These are phyloP conservation scores for Eurystomus gularis DNA, from an alignment of 2,113 vertebrate species.

Conservation along the genomic window DNA sequence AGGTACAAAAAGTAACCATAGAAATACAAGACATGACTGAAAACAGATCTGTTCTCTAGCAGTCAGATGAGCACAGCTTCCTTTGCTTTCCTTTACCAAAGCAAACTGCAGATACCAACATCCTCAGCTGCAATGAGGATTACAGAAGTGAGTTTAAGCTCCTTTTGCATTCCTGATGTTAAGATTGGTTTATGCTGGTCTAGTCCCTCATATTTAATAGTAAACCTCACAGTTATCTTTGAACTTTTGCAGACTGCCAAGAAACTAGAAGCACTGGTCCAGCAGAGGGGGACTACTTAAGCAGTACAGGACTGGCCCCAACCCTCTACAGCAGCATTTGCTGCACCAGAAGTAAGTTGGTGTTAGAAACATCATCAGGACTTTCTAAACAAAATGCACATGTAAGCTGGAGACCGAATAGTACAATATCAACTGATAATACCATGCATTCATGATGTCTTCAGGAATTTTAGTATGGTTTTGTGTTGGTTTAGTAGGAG, in stretches of 20 bases:
- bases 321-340: neutral
- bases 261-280: neutral
- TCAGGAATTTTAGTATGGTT: neutral
- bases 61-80: neutral
- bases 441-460: neutral
- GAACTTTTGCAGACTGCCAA: neutral
- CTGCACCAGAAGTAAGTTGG: neutral
- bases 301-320: neutral
- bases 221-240: neutral
- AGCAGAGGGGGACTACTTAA: neutral
- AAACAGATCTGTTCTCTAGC: neutral
- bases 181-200: neutral
- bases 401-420: neutral
- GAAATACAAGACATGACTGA: rapidly evolving
- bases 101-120: neutral
- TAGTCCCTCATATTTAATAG: neutral
- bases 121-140: neutral
- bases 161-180: neutral
- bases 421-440: neutral
- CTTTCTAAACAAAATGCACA: neutral
- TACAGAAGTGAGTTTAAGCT: neutral
- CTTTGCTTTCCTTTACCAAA: neutral
- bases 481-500: no score
- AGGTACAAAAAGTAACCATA: neutral
- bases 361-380: neutral